phyloP scores from a whole-genome alignment of 2,888 invertebrate genomes.

The Patella ulyssiponensis region DNA sequence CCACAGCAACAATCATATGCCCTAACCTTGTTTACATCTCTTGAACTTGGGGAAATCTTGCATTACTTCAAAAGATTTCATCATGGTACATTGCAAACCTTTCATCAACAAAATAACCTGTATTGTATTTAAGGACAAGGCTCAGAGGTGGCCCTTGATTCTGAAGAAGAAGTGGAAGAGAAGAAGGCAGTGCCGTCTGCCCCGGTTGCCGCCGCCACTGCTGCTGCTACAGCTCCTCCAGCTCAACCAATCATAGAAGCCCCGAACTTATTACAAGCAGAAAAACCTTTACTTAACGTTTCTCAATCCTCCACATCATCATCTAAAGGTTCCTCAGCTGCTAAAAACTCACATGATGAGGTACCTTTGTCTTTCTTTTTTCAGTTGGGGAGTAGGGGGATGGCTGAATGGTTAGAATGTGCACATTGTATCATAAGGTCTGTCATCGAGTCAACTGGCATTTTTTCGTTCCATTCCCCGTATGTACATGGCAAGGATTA shows the following conservation, averaged over 20 bases:
- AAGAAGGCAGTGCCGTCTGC: conserved; percentile 29
- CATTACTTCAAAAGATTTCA: too few species aligned
- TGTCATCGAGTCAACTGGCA: too few species aligned
- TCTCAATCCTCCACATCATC: conserved; percentile 49
- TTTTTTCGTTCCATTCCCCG: too few species aligned
- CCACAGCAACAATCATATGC: too few species aligned
- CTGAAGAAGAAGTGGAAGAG: conserved; percentile 48
- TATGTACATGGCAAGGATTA: too few species aligned
- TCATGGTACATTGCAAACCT: too few species aligned
- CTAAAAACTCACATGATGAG: conserved; percentile 36
- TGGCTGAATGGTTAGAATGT: conserved; percentile 51
- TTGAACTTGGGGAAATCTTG: too few species aligned
- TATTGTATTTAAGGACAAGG: conserved; percentile 39
- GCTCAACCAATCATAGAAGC: conserved; percentile 28
- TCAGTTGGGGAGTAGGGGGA: conserved; percentile 32
- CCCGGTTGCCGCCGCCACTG: conserved; percentile 29
- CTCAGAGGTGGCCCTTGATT: conserved; percentile 61
- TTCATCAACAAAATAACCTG: too few species aligned
- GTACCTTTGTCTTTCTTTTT: conserved; percentile 12
- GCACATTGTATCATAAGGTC: conserved; percentile 11
- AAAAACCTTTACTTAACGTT: conserved; percentile 50
- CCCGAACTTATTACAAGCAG: conserved; percentile 36
- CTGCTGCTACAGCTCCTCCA: conserved; percentile 22
- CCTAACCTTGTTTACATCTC: too few species aligned
- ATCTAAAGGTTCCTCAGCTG: conserved; percentile 35